These are phyloP conservation scores for Yasuhikotakia modesta DNA, from an alignment of 2,797 vertebrate genomes.

Conservation along the genomic window DNA sequence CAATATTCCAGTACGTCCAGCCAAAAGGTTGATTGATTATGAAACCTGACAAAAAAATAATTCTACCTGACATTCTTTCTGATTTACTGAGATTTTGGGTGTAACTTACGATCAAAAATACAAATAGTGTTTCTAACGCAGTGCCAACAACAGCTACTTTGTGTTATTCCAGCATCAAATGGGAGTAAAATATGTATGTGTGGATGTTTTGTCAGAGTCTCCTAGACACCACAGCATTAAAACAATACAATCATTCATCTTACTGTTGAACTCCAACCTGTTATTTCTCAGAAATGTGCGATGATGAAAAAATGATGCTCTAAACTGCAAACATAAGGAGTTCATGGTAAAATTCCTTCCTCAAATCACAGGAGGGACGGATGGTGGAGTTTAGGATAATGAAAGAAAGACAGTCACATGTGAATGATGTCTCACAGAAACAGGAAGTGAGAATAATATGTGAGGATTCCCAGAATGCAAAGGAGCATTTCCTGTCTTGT, in stretches of 20 bases:
- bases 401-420: too few relatives aligned
- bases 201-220: neutral
- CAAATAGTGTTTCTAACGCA: neutral
- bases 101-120: neutral
- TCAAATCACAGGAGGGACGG: neutral
- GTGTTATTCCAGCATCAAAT: constrained; percentile 15
- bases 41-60: neutral
- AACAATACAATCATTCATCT: constrained; percentile 5
- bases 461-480: constrained; percentile 8
- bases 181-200: constrained; percentile 1
- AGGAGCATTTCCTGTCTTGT: constrained; percentile 35
- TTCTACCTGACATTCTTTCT: neutral
- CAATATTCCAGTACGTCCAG: too few relatives aligned
- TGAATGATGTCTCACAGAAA: constrained; percentile 14
- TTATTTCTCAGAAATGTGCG: neutral
- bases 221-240: neutral
- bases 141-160: constrained; percentile 1
- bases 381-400: neutral
- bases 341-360: too few relatives aligned
- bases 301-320: neutral
- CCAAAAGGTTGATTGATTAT: neutral
- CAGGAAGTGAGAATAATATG: constrained; percentile 13
- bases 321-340: neutral
- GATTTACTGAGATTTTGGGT: constrained; percentile 2
- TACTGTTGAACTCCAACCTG: neutral